Evolutionary conservation across 2,113 vertebrate genomes (phyloP).

Genomic region (Alouatta palliata): DNA sequence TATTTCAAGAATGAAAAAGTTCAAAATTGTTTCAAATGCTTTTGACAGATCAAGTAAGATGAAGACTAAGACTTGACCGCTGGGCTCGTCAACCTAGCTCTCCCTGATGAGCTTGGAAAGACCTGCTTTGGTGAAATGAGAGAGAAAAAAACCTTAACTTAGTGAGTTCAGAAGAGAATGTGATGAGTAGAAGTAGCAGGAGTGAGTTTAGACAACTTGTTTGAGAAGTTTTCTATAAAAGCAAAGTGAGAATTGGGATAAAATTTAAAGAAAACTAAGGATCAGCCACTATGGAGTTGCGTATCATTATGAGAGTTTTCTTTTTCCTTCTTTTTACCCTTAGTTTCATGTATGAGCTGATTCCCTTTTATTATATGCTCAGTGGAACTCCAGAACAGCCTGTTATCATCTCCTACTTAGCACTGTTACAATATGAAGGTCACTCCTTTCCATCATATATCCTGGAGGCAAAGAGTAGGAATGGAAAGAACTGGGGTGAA

Average conservation of each 20-base stretch:
- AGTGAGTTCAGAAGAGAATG: not conserved
- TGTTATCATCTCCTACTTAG: not conserved
- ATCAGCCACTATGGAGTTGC: not conserved
- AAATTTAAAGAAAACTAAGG: not conserved
- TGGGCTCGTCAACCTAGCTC: not conserved
- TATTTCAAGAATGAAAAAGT: not conserved
- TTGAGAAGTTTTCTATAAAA: conserved; percentile 18
- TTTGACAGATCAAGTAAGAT: not conserved
- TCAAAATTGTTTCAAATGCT: not conserved
- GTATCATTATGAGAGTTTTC: not conserved
- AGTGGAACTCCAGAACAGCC: not conserved
- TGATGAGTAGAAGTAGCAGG: not conserved
- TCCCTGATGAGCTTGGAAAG: not conserved
- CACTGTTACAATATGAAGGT: not conserved
- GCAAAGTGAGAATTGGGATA: not conserved
- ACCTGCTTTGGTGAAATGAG: not conserved
- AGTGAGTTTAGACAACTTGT: not conserved
- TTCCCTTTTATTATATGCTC: not conserved
- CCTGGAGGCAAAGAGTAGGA: not conserved
- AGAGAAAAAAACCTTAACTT: not conserved
- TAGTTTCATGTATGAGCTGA: not conserved
- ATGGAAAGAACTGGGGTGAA: not conserved
- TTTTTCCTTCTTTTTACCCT: not conserved
- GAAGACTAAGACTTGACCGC: not conserved
- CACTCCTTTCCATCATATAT: not conserved